These are phyloP conservation scores for Synergus umbraculus DNA, from an alignment of 2,888 invertebrate genomes.

Conservation along the genomic window DNA sequence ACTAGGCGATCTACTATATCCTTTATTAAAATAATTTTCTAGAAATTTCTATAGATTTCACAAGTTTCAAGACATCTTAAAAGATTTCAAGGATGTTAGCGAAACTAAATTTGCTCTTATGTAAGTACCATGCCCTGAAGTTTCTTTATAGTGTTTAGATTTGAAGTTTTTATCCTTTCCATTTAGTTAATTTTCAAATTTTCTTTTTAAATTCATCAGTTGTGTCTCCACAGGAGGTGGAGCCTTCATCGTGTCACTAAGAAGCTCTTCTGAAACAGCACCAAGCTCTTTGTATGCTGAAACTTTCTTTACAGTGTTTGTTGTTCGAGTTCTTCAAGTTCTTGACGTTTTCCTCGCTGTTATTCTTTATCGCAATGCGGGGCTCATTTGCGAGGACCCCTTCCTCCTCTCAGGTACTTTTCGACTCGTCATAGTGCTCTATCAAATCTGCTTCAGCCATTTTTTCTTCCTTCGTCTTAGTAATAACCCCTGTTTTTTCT, in stretches of 20 bases:
- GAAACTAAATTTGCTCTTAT: no score
- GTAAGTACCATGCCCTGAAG: no score
- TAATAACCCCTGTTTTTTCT: conserved; percentile 51
- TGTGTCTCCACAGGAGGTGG: neutral
- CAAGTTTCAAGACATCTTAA: no score
- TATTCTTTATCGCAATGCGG: conserved; percentile 57
- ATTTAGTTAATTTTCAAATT: neutral
- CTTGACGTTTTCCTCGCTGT: conserved; percentile 52
- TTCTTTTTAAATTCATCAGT: neutral
- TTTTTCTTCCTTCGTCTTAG: conserved; percentile 49
- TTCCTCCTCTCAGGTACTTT: conserved; percentile 71
- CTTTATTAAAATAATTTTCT: no score
- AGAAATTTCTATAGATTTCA: no score
- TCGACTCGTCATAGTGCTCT: conserved; percentile 67
- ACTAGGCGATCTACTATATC: no score
- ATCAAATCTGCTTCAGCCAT: conserved; percentile 68
- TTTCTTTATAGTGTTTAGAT: no score
- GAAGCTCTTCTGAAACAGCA: conserved; percentile 77
- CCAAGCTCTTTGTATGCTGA: conserved; percentile 79
- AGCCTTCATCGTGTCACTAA: conserved; percentile 22
- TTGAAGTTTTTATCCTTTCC: neutral
- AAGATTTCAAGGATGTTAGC: no score
- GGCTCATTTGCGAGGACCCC: conserved; percentile 65
- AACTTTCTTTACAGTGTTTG: conserved; percentile 65
- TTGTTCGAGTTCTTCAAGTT: conserved; percentile 59